A percentile compares a stretch with the other conserved stretches of the same genome.
Conservation (phyloP, 2,113 vertebrate species). For the Plotosus lineatus region DNA sequence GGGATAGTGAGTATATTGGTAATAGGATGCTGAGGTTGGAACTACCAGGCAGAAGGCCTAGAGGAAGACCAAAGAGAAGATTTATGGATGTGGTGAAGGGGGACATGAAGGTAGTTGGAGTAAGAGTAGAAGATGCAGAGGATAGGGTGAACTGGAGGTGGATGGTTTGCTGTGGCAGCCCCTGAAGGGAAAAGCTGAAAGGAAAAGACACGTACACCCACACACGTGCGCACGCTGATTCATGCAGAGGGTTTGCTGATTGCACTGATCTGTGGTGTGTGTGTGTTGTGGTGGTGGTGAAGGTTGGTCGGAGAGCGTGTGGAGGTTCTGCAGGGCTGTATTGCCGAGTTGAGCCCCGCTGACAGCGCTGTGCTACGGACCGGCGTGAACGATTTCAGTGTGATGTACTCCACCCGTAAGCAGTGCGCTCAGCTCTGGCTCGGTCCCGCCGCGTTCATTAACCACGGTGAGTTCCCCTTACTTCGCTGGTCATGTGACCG, state of each 20-base stretch:
- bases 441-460: conserved; percentile 89
- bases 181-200: too few relatives aligned
- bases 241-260: not conserved
- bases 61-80: too few relatives aligned
- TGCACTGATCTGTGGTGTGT: not conserved
- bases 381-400: conserved; percentile 90
- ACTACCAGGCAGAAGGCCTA: too few relatives aligned
- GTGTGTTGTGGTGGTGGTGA: not conserved
- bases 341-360: conserved; percentile 81
- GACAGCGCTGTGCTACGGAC: conserved; percentile 81
- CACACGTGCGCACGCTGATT: not conserved
- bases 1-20: too few relatives aligned
- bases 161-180: too few relatives aligned
- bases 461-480: conserved; percentile 80
- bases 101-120: too few relatives aligned
- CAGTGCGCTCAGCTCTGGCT: conserved; percentile 90
- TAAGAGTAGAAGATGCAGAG: too few relatives aligned
- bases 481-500: too few relatives aligned
- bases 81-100: too few relatives aligned
- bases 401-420: conserved; percentile 93
- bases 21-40: too few relatives aligned
- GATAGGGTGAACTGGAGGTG: too few relatives aligned
- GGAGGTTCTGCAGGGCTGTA: conserved; percentile 86
- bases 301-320: conserved; percentile 83
- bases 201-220: too few relatives aligned